These are phyloP conservation scores for Callospermophilus lateralis DNA, from an alignment of 2,113 vertebrate species.

Conservation along the genomic window DNA sequence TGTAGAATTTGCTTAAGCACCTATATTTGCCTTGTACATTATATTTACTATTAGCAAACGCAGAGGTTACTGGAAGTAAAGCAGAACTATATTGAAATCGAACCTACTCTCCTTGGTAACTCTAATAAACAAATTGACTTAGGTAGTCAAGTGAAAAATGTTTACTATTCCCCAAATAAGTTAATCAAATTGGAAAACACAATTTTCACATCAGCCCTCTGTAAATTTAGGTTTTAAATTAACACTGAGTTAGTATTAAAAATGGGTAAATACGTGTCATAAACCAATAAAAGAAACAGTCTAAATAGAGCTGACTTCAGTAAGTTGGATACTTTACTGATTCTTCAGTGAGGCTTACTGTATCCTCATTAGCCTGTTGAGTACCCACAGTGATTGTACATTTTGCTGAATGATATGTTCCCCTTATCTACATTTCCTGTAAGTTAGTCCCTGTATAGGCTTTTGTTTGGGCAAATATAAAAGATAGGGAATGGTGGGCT, in stretches of 20 bases:
- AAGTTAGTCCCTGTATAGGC: background rate
- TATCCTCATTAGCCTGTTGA: background rate
- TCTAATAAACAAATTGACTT: slow-evolving; percentile 23
- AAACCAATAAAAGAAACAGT: background rate
- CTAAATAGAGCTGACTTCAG: background rate
- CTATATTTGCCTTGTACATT: slow-evolving; percentile 36
- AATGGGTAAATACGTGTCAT: background rate
- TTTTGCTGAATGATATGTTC: background rate
- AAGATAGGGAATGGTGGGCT: background rate
- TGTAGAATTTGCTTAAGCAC: slow-evolving; percentile 30
- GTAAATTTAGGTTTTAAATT: slow-evolving; percentile 45
- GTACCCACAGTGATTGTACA: background rate
- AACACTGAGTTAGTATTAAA: background rate
- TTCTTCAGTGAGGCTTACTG: background rate
- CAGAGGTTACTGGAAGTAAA: slow-evolving; percentile 31
- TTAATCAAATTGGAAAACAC: slow-evolving; percentile 44
- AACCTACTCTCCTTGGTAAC: slow-evolving; percentile 51
- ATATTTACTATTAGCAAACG: slow-evolving; percentile 25
- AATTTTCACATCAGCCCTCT: slow-evolving; percentile 8
- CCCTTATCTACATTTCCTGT: background rate
- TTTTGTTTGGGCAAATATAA: slow-evolving; percentile 24
- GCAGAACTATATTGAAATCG: background rate
- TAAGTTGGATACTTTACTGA: background rate
- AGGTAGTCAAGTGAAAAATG: slow-evolving; percentile 40
- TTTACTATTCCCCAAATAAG: slow-evolving; percentile 32